Conservation (phyloP, 2,797 vertebrate species). For the Dallia pectoralis region DNA sequence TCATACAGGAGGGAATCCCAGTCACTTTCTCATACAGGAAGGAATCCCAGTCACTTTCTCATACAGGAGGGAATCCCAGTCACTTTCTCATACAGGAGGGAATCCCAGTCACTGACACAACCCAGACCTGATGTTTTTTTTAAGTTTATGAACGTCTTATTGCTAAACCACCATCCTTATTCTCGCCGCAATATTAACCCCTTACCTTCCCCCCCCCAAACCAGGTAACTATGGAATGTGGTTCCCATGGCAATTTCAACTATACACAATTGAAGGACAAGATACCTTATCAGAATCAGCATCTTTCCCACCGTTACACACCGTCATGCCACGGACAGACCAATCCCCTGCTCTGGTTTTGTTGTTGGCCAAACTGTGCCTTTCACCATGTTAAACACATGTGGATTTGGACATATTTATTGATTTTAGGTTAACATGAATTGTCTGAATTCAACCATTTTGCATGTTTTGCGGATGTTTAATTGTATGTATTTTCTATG, state of each 20-base stretch:
- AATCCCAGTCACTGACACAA: background rate
- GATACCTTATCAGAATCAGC: constrained; percentile 55
- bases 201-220: constrained; percentile 2
- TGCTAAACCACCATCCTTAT: background rate
- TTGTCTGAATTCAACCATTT: constrained; percentile 3
- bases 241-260: background rate
- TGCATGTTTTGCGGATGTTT: background rate
- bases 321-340: constrained; percentile 16
- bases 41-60: background rate
- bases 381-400: background rate
- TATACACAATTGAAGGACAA: constrained; percentile 41
- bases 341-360: constrained; percentile 17
- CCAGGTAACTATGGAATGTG: constrained; percentile 48
- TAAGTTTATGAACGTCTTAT: background rate
- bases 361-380: background rate
- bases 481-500: background rate
- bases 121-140: background rate
- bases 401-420: constrained; percentile 46
- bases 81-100: too few species aligned
- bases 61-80: too few species aligned
- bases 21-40: too few species aligned
- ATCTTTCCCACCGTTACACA: constrained; percentile 35
- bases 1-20: too few species aligned
- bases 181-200: background rate
- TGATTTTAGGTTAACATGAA: constrained; percentile 23